Conservation (phyloP, 2,888 invertebrate genomes). For the Hirtodrosophila histrioides region DNA sequence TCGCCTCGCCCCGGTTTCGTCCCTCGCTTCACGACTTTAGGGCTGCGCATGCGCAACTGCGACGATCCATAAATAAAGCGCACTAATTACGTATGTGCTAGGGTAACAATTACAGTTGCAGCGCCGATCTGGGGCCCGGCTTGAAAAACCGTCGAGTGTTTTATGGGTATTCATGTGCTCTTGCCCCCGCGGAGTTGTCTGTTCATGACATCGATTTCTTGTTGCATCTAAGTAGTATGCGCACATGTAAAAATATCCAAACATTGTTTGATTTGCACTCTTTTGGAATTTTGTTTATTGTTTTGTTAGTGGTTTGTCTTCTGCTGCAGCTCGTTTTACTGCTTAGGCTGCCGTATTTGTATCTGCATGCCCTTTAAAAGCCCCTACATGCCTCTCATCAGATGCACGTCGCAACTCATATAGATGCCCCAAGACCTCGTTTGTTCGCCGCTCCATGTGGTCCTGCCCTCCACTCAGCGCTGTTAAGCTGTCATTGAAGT, state of each 20-base stretch:
- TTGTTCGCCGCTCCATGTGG: slow-evolving; percentile 52
- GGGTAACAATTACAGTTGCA: slow-evolving; percentile 64
- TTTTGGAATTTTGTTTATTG: slow-evolving; percentile 52
- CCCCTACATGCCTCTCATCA: slow-evolving; percentile 23
- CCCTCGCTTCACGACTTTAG: not conserved
- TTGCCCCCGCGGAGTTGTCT: slow-evolving; percentile 68
- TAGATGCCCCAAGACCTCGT: slow-evolving; percentile 26
- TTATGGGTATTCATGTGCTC: slow-evolving; percentile 49
- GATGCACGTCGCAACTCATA: slow-evolving; percentile 20
- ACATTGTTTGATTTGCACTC: slow-evolving; percentile 52
- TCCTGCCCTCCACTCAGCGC: slow-evolving; percentile 38
- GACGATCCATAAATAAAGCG: slow-evolving; percentile 66
- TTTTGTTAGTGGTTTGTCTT: slow-evolving; percentile 48
- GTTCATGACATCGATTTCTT: slow-evolving; percentile 34
- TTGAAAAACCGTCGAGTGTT: slow-evolving; percentile 54
- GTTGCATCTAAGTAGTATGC: slow-evolving; percentile 5
- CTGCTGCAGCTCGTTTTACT: slow-evolving; percentile 14
- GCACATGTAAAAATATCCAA: slow-evolving; percentile 13
- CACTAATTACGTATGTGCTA: slow-evolving; percentile 73
- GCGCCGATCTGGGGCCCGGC: slow-evolving; percentile 19
- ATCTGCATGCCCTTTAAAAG: slow-evolving; percentile 6
- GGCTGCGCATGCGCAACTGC: slow-evolving; percentile 64
- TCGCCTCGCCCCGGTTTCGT: not conserved
- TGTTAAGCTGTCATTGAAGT: slow-evolving; percentile 35
- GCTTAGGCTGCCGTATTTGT: not conserved